Percentiles rank a stretch among this genome's conserved stretches.
Conservation (phyloP, 1,140 invertebrate genomes). For the Fopius arisanus region DNA sequence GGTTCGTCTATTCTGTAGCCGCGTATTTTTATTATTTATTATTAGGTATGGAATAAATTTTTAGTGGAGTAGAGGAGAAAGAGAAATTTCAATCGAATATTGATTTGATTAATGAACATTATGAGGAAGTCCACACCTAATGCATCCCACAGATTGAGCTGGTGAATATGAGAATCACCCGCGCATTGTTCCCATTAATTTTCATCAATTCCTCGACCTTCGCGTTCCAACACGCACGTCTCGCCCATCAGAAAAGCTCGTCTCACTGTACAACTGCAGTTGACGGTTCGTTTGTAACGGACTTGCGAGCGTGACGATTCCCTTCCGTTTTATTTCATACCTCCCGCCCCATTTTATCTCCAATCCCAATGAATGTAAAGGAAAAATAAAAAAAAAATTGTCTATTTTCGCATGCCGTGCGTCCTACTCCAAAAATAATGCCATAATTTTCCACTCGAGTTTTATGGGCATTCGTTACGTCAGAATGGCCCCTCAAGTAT, state of each 20-base stretch:
- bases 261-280: background rate
- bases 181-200: conserved; percentile 30
- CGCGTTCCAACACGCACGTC: conserved; percentile 28
- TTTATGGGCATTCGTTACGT: background rate
- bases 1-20: no score
- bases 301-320: conserved; percentile 16
- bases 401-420: background rate
- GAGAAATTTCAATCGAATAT: background rate
- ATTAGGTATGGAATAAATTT: no score
- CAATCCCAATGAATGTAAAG: background rate
- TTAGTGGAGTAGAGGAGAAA: background rate
- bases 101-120: background rate
- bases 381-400: background rate
- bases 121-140: background rate
- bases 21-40: no score
- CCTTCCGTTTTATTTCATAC: conserved; percentile 18
- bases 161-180: background rate
- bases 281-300: conserved; percentile 13
- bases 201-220: conserved; percentile 33
- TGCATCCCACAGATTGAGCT: background rate
- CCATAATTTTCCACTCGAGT: background rate
- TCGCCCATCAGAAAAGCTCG: conserved; percentile 17
- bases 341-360: background rate
- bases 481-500: background rate
- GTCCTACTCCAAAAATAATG: background rate